Percentiles rank a stretch among this genome's conserved stretches.
These are phyloP conservation scores for Oreochromis tanganicae DNA, from an alignment of 2,113 vertebrate genomes.

Conservation along the genomic window DNA sequence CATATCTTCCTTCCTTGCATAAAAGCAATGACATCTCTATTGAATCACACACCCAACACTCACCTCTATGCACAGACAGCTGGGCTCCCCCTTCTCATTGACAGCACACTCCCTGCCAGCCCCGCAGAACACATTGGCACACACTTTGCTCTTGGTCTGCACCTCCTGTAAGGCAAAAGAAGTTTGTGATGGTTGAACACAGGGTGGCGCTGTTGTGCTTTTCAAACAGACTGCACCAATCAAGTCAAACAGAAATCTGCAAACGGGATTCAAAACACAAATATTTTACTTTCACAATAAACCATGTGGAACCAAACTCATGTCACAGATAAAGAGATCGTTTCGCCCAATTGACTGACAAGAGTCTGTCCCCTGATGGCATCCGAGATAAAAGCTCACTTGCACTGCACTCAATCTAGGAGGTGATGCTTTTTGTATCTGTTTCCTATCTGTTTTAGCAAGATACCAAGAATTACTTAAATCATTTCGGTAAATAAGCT, in stretches of 20 bases:
- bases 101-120: slow-evolving; percentile 93
- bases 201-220: slow-evolving; percentile 15
- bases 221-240: neutral
- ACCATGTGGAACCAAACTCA: neutral
- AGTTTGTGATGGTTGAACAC: slow-evolving; percentile 6
- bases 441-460: neutral
- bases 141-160: slow-evolving; percentile 96
- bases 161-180: slow-evolving; percentile 69
- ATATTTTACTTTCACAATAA: neutral
- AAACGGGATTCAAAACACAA: neutral
- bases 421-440: neutral
- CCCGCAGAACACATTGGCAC: slow-evolving; percentile 97
- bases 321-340: neutral
- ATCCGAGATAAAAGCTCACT: neutral
- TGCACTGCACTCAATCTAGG: neutral
- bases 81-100: slow-evolving; percentile 93
- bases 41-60: neutral
- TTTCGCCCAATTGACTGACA: neutral
- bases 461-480: neutral
- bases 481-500: neutral
- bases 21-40: neutral
- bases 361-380: neutral
- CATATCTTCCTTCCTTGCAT: neutral
- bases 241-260: neutral
- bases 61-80: slow-evolving; percentile 97